Conservation (phyloP, 2,113 vertebrate genomes). For the Tetrax tetrax region DNA sequence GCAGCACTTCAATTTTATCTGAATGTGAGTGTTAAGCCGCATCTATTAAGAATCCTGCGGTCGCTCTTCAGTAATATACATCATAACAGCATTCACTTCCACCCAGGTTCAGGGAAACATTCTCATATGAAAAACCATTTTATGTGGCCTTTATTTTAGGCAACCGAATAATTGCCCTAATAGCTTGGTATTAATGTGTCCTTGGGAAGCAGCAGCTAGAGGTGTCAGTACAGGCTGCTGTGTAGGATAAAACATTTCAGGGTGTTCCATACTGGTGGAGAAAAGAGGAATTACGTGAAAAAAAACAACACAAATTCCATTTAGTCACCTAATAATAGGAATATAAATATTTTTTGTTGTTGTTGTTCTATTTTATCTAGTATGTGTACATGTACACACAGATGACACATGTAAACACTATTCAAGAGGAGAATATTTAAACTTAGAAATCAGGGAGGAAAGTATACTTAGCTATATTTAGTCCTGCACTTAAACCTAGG, state of each 20-base stretch:
- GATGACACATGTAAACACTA: background rate
- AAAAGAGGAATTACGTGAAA: background rate
- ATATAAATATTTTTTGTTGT: background rate
- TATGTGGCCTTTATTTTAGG: background rate
- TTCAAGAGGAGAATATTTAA: background rate
- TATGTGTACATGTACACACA: background rate
- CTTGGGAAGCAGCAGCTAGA: background rate
- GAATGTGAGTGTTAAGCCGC: background rate
- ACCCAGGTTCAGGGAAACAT: background rate
- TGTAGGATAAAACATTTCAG: background rate
- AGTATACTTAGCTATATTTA: background rate
- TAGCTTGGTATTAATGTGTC: background rate
- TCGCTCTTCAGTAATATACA: background rate
- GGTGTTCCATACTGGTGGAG: background rate
- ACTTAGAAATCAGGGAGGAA: background rate
- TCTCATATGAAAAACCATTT: background rate
- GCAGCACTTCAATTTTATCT: background rate
- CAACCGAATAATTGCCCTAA: background rate
- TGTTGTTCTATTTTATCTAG: background rate
- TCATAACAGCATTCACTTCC: background rate
- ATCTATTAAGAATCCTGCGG: background rate
- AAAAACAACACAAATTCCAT: background rate
- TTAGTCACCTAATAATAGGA: background rate
- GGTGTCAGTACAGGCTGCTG: background rate
- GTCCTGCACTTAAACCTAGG: background rate